Evolutionary conservation across 2,888 invertebrate genomes (phyloP).

Genomic region (Stenolophus ochropezus): DNA sequence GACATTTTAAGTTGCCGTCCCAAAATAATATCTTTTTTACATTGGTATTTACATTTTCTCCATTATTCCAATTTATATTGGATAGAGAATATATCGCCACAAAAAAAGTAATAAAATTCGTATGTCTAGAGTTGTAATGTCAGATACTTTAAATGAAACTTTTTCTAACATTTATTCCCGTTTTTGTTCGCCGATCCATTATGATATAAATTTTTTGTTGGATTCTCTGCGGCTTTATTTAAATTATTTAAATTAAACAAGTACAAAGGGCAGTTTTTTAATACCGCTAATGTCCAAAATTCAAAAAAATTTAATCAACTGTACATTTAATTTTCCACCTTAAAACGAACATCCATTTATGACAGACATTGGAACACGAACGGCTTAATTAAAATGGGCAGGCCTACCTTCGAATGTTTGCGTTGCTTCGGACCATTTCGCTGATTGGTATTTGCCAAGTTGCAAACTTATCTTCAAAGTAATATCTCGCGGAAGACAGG

Average conservation of each 20-base stretch:
- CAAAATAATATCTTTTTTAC: neutral
- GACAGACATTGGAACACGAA: slow-evolving; percentile 19
- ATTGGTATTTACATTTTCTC: neutral
- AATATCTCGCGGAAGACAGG: slow-evolving; percentile 23
- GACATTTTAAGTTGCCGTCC: neutral
- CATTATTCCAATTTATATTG: neutral
- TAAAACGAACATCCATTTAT: slow-evolving; percentile 26
- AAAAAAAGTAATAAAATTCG: neutral
- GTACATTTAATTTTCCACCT: slow-evolving; percentile 26
- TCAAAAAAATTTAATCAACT: slow-evolving; percentile 31
- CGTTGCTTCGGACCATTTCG: slow-evolving; percentile 16
- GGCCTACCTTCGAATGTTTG: slow-evolving; percentile 28
- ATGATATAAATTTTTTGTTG: neutral
- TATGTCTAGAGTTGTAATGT: neutral
- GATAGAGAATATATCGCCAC: neutral
- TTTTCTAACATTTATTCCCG: neutral
- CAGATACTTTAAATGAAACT: neutral
- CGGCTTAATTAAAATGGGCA: slow-evolving; percentile 36
- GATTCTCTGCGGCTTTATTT: neutral
- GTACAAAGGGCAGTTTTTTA: slow-evolving; percentile 20
- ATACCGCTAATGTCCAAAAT: slow-evolving; percentile 28
- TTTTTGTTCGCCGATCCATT: neutral
- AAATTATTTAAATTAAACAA: neutral
- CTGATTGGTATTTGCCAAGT: slow-evolving; percentile 44
- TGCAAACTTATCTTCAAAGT: slow-evolving; percentile 29